Percentiles rank a stretch among this genome's conserved stretches.
phyloP scores from a whole-genome alignment of 1,140 invertebrate species.

The Zaprionus lachaisei region DNA sequence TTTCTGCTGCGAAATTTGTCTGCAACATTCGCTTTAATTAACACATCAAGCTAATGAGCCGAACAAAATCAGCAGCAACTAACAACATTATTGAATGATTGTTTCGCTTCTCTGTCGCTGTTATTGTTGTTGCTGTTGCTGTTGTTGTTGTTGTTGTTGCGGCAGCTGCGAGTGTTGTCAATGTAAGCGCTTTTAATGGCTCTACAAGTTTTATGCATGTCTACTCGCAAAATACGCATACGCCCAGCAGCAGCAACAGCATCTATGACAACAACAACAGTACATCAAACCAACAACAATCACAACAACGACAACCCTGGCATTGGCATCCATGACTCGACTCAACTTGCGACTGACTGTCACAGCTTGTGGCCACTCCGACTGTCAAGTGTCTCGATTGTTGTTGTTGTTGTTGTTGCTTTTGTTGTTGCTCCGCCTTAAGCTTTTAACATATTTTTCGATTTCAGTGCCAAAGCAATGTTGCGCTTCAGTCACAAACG shows the following conservation, averaged over 20 bases:
- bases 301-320: conserved; percentile 57
- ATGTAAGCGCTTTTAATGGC: conserved; percentile 55
- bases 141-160: conserved; percentile 32
- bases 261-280: conserved; percentile 17
- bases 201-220: conserved; percentile 69
- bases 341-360: conserved; percentile 31
- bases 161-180: conserved; percentile 24
- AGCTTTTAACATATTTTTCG: conserved; percentile 79
- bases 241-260: conserved; percentile 62
- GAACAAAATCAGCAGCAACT: conserved; percentile 36
- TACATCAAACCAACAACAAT: conserved; percentile 51
- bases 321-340: conserved; percentile 64
- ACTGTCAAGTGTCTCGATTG: conserved; percentile 60
- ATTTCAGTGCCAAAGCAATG: conserved; percentile 64
- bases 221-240: conserved; percentile 67
- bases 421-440: conserved; percentile 50
- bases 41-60: conserved; percentile 61
- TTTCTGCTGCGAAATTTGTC: conserved; percentile 10
- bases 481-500: conserved; percentile 51
- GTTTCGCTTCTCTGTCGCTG: conserved; percentile 28
- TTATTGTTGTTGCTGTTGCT: conserved; percentile 24
- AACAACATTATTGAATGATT: conserved; percentile 60
- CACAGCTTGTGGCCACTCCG: conserved; percentile 33
- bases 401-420: conserved; percentile 48
- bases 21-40: conserved; percentile 73